A percentile compares a stretch with the other conserved stretches of the same genome.
Evolutionary conservation across 2,797 vertebrate species (phyloP).

Genomic region (Cichlasoma orientale): DNA sequence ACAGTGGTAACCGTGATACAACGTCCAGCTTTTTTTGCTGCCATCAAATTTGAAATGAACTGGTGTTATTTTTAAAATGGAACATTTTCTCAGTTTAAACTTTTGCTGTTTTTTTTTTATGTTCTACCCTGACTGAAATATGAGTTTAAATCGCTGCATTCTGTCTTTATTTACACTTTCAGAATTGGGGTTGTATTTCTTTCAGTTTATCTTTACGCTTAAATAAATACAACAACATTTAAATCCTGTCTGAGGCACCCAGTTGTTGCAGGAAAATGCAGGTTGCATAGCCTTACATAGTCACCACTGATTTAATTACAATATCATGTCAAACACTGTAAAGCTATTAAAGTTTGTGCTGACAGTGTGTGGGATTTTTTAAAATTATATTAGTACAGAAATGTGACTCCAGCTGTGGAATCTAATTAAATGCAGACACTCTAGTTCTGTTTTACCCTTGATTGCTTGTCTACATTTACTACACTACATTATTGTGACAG

Average conservation of each 20-base stretch:
- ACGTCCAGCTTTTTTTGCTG: no score
- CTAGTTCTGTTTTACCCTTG: not conserved
- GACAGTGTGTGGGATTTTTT: not conserved
- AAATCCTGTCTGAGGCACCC: not conserved
- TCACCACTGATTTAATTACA: not conserved
- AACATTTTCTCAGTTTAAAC: not conserved
- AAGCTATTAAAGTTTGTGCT: not conserved
- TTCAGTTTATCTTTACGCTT: no score
- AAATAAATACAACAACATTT: no score
- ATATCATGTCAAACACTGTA: not conserved
- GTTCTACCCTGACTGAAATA: no score
- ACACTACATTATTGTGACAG: not conserved
- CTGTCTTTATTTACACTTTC: no score
- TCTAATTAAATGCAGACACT: not conserved
- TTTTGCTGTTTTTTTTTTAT: no score
- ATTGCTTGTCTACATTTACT: not conserved
- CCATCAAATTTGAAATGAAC: not conserved
- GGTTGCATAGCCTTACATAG: not conserved
- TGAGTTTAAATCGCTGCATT: no score
- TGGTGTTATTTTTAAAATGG: not conserved
- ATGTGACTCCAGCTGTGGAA: conserved; percentile 7
- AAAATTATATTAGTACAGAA: not conserved
- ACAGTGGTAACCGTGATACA: no score
- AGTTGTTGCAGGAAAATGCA: not conserved
- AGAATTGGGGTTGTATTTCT: no score